Evolutionary conservation across 2,797 vertebrate genomes (phyloP).

Genomic region (Etheostoma perlongum): DNA sequence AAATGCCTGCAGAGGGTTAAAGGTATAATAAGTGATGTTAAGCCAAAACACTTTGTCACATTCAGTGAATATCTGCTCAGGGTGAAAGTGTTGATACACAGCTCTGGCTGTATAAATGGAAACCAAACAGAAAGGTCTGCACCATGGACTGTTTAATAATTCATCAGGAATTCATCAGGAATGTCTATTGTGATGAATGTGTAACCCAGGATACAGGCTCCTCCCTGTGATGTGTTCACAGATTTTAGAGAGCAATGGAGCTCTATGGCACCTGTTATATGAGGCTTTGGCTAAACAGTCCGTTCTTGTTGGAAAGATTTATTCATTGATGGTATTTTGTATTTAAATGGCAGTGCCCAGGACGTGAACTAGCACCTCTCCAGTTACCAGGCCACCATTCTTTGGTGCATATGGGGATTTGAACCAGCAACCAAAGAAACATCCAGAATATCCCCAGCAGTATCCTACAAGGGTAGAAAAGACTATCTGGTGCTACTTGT

Average conservation of each 20-base stretch:
- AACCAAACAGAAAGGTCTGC: too few species aligned
- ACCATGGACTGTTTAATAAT: too few species aligned
- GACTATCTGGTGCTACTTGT: background rate
- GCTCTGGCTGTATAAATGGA: too few species aligned
- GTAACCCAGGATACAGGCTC: background rate
- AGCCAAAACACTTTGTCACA: too few species aligned
- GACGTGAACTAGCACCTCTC: too few species aligned
- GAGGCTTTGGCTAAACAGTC: background rate
- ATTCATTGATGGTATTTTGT: background rate
- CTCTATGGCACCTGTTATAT: background rate
- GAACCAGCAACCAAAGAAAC: too few species aligned
- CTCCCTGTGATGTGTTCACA: background rate
- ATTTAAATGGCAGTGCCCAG: background rate
- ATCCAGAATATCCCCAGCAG: background rate
- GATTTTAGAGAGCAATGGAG: background rate
- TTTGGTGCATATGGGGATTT: too few species aligned
- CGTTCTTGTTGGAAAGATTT: background rate
- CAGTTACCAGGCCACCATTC: too few species aligned
- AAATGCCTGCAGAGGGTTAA: too few species aligned
- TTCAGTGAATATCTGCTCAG: too few species aligned
- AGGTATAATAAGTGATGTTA: too few species aligned
- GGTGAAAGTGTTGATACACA: too few species aligned
- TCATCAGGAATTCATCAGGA: background rate
- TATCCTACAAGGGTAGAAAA: background rate
- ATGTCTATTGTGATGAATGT: background rate